phyloP scores from a whole-genome alignment of 1,140 invertebrate species.

The Drosophila seguyi region DNA sequence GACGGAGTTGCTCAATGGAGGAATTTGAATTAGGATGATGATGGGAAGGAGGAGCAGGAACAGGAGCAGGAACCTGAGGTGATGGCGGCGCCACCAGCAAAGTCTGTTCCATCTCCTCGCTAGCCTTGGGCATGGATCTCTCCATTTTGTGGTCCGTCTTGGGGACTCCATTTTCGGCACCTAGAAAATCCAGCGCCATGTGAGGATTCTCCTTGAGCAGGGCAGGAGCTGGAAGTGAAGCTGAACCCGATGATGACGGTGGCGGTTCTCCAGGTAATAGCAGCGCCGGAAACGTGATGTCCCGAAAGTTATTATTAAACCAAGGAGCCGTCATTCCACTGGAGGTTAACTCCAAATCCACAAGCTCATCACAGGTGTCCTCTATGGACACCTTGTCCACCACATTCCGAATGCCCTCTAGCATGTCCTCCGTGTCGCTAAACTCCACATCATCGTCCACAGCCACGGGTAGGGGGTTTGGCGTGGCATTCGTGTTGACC shows the following conservation, averaged over 20 bases:
- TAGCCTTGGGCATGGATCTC: slow-evolving; percentile 2
- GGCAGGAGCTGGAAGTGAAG: slow-evolving; percentile 4
- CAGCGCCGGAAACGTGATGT: slow-evolving; percentile 65
- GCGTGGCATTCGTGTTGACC: slow-evolving; percentile 11
- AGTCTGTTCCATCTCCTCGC: slow-evolving; percentile 29
- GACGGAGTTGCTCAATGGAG: slow-evolving; percentile 54
- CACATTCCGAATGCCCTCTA: slow-evolving; percentile 91
- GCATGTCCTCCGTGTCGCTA: slow-evolving; percentile 92
- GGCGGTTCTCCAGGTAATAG: slow-evolving; percentile 66
- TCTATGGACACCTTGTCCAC: slow-evolving; percentile 86
- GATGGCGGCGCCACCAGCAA: slow-evolving; percentile 35
- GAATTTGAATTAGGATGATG: slow-evolving; percentile 15
- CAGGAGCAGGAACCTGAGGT: slow-evolving; percentile 3
- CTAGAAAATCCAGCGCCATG: slow-evolving; percentile 52
- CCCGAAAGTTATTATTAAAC: slow-evolving; percentile 80
- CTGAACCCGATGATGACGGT: background rate
- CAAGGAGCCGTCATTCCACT: slow-evolving; percentile 70
- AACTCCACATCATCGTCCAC: slow-evolving; percentile 87
- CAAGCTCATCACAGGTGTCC: slow-evolving; percentile 78
- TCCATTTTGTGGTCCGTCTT: slow-evolving; percentile 20
- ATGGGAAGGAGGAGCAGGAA: background rate
- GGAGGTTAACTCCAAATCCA: slow-evolving; percentile 73
- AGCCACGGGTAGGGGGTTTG: slow-evolving; percentile 35
- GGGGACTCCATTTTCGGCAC: slow-evolving; percentile 1
- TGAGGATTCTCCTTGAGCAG: slow-evolving; percentile 31